Evolutionary conservation across 2,113 vertebrate species (phyloP), one percentile per base, ranked within the genome.

Genomic region (Odontophorus gujanensis): DNA sequence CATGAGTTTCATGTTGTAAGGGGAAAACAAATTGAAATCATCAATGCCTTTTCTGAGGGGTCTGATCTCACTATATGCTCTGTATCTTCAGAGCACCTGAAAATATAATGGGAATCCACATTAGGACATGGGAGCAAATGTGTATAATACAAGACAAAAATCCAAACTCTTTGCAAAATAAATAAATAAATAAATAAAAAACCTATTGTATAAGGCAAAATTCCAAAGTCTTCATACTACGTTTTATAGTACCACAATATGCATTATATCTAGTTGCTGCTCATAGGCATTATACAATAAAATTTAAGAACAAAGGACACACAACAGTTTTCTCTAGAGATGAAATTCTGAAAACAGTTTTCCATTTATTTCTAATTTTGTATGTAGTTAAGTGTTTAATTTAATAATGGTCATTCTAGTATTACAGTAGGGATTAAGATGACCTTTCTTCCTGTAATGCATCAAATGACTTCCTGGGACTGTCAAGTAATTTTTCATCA

Each of bases 371-470:
- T 92, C 50, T 87, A 71, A 81, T 38, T 78, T 36, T 10, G 13
- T 28, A 59, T 72, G 43, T 63, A 43, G 57, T 65, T 74, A 83
- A 63, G 48, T 25, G 36, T 71, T 92, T 83, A 59, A 95, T 95
- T 95, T 91, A 87, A 81, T 85, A 85, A 81, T 2, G 4, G 36
- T 68, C 68, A 81, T 16, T 85, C 55, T 25, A 40, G 5, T 51
- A 84, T 61, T 92, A 81, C 6, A 0, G 36, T 47, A 83, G 51
- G 36, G n/a, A 78, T 89, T 61, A 72, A 24, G 26, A 90, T 38
- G 73, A 86, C 51, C 40, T 67, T 92, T 78, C 87, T 96, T 94
- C 82, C 88, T 84, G 76, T 81, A 96, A 93, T 24, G 20, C 5
- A 88, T 78, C 93, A 88, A 0, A 0, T 90, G 85, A 92, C 73